A percentile compares a stretch with the other conserved stretches of the same genome.
These are phyloP conservation scores for Bradynema listronoti DNA, from an alignment of 1,140 invertebrate species.

Conservation along the genomic window DNA sequence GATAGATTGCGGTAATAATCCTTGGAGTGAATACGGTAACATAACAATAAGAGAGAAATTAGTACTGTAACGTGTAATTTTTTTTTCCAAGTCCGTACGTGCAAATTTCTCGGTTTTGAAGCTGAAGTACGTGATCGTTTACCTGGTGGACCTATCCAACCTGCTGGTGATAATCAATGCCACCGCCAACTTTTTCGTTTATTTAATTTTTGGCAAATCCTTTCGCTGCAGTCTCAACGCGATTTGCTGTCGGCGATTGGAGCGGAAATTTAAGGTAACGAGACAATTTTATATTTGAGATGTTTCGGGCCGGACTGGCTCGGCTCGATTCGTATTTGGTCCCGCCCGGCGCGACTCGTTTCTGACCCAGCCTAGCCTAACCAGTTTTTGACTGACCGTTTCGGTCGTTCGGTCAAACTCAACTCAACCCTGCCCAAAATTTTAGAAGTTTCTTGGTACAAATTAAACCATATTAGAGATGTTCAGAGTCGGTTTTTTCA, in stretches of 20 bases:
- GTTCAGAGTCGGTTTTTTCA: no score
- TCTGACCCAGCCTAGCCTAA: not conserved
- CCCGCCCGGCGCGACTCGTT: not conserved
- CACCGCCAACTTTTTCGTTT: conserved; percentile 57
- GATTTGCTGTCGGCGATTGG: conserved; percentile 19
- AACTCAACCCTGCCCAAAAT: no score
- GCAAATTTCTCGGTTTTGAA: conserved; percentile 20
- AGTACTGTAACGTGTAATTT: no score
- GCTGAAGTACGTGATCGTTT: conserved; percentile 48
- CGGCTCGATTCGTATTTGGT: not conserved
- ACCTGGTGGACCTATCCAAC: conserved; percentile 56
- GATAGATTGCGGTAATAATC: no score
- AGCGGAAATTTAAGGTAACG: conserved; percentile 16
- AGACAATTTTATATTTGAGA: not conserved
- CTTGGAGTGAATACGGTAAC: no score
- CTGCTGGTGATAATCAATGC: conserved; percentile 56
- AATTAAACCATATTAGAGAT: no score
- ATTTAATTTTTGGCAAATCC: conserved; percentile 49
- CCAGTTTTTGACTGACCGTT: not conserved
- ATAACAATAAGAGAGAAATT: no score
- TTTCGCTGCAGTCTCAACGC: conserved; percentile 47
- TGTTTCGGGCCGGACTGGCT: not conserved
- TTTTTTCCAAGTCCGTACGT: not conserved
- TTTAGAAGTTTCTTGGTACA: no score
- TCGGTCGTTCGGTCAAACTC: no score